phyloP scores from a whole-genome alignment of 35 echinoderm and acorn worm species.

The Lytechinus pictus region DNA sequence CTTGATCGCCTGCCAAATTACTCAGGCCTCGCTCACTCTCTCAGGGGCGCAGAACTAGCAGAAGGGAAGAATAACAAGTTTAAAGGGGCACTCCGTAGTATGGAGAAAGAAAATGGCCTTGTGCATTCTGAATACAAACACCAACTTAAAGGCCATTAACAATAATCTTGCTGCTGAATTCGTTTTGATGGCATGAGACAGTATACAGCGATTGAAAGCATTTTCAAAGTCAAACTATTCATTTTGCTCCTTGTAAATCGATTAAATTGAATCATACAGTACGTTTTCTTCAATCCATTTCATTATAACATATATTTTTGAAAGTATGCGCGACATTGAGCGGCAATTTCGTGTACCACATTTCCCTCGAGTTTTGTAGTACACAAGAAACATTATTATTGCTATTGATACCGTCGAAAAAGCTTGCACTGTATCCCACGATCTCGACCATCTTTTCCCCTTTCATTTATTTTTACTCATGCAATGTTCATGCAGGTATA shows the following conservation, averaged over 20 bases:
- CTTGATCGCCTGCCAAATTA: not conserved
- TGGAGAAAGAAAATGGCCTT: not conserved
- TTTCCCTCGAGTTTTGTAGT: too few species aligned
- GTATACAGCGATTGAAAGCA: not conserved
- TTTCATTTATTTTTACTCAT: too few species aligned
- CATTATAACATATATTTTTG: not conserved
- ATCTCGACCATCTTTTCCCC: too few species aligned
- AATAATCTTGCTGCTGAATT: not conserved
- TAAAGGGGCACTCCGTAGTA: not conserved
- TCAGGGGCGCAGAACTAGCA: not conserved
- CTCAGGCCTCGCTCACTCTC: conserved; percentile 14
- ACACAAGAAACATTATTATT: too few species aligned
- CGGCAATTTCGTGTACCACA: too few species aligned
- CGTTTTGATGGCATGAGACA: not conserved
- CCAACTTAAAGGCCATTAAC: not conserved
- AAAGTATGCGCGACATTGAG: not conserved
- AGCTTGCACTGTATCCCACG: too few species aligned
- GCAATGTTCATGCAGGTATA: too few species aligned
- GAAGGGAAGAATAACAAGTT: conserved; percentile 12
- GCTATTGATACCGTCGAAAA: too few species aligned
- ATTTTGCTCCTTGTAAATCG: too few species aligned
- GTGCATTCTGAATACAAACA: not conserved
- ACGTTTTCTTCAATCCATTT: too few species aligned
- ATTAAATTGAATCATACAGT: too few species aligned
- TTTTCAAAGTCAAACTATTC: not conserved